Base-by-base conservation (phyloP, 2,888 invertebrate species). In the Coelinius sp. region DNA sequence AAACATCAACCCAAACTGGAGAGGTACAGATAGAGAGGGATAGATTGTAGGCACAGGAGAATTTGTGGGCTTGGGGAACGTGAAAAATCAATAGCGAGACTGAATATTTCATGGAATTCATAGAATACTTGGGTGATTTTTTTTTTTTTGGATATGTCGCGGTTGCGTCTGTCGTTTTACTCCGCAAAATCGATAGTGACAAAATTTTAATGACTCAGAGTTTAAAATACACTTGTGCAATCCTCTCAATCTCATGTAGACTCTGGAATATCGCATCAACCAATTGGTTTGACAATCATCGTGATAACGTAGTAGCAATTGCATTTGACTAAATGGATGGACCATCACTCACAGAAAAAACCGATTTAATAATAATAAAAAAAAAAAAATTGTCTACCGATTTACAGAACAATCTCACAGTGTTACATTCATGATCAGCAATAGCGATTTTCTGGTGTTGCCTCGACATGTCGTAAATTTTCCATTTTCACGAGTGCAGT, bases 61-160 rank as follows among this genome's bases (percentile, higher is more conserved):
- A 49, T 49, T 20, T 20, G 46, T 8, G 46, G 20, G 20, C 20
- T 49, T 17, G 46, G 46, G 17, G 5, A 20, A 49, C 20, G 17
- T 20, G 46, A 82, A 80, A 81, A 85, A 85, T 85, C 83, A 82
- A 85, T 85, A 84, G 83, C 80, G 79, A 81, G 79, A 79, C 84
- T 84, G 85, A 85, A 84, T 84, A 84, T 84, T 85, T 85, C 83
- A 84, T 81, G 81, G 79, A 81, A 83, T 84, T 84, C 81, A 80
- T 75, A 82, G 80, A 84, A 84, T 84, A 79, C 79, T 20, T 20
- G 2, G 14, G 46, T 8, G 20, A n/a, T n/a, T n/a, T n/a, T n/a
- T n/a, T n/a, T n/a, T n/a, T 20, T 49, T 49, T 49, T 4, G 46
- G 8, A 49, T 49, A 49, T 49, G 6, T 14, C 7, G 17, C 20